A percentile compares a stretch with the other conserved stretches of the same genome.
phyloP scores from a whole-genome alignment of 1,140 invertebrate species.

The Araneus ventricosus region DNA sequence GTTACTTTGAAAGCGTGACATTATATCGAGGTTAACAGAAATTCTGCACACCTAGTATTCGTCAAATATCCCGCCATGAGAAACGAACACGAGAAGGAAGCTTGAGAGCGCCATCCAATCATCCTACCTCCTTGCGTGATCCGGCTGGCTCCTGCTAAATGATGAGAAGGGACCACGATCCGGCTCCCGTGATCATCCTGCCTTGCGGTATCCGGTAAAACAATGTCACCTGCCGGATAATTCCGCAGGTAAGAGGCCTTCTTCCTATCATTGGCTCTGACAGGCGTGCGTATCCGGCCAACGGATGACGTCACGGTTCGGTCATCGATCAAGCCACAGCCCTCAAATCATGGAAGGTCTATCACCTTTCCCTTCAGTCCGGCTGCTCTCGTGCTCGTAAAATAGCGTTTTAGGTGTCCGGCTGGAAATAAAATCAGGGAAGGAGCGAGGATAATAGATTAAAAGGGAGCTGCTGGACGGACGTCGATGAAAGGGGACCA shows the following conservation, averaged over 20 bases:
- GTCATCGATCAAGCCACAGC: constrained; percentile 29
- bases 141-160: neutral
- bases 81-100: neutral
- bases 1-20: no score
- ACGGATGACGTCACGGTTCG: neutral
- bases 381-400: neutral
- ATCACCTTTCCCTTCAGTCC: constrained; percentile 1
- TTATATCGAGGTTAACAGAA: no score
- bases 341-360: constrained; percentile 12
- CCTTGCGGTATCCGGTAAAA: constrained; percentile 24
- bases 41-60: no score
- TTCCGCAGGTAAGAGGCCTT: constrained; percentile 16
- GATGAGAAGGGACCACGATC: neutral
- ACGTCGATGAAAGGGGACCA: no score
- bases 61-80: neutral
- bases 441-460: neutral
- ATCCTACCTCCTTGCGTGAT: neutral
- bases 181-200: neutral
- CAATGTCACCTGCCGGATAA: constrained; percentile 5
- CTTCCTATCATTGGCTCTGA: constrained; percentile 27
- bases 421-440: neutral
- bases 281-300: constrained; percentile 22
- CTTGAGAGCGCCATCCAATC: neutral
- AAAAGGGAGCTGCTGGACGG: neutral
- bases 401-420: neutral